phyloP scores from a whole-genome alignment of 2,113 vertebrate genomes.

The Ploceus nigricollis region DNA sequence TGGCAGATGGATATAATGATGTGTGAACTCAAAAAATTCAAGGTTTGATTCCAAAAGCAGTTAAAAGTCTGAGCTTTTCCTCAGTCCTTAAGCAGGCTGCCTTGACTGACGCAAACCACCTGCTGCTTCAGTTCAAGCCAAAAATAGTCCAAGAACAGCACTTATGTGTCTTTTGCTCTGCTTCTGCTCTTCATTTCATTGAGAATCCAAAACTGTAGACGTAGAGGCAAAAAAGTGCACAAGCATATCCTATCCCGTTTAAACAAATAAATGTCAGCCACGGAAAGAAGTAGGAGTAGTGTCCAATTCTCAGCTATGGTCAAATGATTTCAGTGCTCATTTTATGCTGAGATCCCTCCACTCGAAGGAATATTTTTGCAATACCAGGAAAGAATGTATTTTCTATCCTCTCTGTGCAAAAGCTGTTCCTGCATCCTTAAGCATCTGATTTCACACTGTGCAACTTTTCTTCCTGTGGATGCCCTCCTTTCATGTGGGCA shows the following conservation, averaged over 20 bases:
- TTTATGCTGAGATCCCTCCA: neutral
- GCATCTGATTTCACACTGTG: neutral
- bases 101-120: conserved; percentile 23
- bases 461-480: neutral
- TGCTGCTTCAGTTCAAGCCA: conserved; percentile 41
- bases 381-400: neutral
- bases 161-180: neutral
- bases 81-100: neutral
- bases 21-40: conserved; percentile 12
- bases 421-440: neutral
- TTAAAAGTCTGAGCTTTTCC: conserved; percentile 11
- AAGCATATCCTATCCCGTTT: neutral
- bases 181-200: neutral
- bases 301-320: neutral
- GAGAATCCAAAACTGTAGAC: neutral
- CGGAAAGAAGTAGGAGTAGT: neutral
- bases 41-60: conserved; percentile 27
- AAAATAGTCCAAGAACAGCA: conserved; percentile 6
- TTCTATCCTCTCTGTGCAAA: neutral
- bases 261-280: neutral
- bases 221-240: neutral
- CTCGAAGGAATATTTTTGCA: neutral
- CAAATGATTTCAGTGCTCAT: neutral
- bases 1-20: neutral
- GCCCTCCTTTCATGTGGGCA: neutral